Base-by-base conservation (phyloP, 2,888 invertebrate species). In the Pilophorus perplexus region DNA sequence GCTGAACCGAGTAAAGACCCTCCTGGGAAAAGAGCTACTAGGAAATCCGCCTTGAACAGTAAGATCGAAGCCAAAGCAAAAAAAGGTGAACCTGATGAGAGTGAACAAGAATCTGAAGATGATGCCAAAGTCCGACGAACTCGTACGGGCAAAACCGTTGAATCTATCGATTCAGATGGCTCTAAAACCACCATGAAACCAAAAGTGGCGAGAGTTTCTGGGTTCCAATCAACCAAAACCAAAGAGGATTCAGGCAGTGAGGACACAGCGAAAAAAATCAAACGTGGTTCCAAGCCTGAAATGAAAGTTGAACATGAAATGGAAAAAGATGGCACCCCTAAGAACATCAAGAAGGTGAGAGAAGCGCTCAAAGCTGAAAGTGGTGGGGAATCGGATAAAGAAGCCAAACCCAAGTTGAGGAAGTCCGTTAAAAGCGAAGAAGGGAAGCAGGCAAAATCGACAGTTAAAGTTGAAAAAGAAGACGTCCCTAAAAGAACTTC, bases 1-100 rank as follows among this genome's bases (percentile, higher is more conserved):
- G 12, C 12, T n/a, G 27, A 38, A 40, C 42, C 40, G 16, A 23
- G 8, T 20, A 59, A 59, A 59, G 3, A 10, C 2, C 16, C 2
- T 16, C n/a, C 40, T 14, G 59, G 25, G 3, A 68, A 66, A 14
- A 37, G 38, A 48, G 12, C 57, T 6, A 48, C 48, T 16, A 55
- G 50, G 16, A 66, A 62, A 18, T 48, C 62, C 3, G n/a, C 20
- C 16, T 25, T n/a, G 2, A 14, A 4, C 2, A 14, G 12, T 2
- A n/a, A n/a, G n/a, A n/a, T n/a, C n/a, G 2, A 20, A 18, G 42
- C 14, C 14, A 14, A 42, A 52, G 28, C 16, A 20, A 55, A 37
- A 2, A 55, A 55, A 37, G 12, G 18, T 38, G 37, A 37, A 12
- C 8, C 20, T 20, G 28, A 14, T 28, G 10, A 27, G n/a, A 3